These are phyloP conservation scores for Portevinia maculata DNA, from an alignment of 2,888 invertebrate genomes.

Conservation along the genomic window DNA sequence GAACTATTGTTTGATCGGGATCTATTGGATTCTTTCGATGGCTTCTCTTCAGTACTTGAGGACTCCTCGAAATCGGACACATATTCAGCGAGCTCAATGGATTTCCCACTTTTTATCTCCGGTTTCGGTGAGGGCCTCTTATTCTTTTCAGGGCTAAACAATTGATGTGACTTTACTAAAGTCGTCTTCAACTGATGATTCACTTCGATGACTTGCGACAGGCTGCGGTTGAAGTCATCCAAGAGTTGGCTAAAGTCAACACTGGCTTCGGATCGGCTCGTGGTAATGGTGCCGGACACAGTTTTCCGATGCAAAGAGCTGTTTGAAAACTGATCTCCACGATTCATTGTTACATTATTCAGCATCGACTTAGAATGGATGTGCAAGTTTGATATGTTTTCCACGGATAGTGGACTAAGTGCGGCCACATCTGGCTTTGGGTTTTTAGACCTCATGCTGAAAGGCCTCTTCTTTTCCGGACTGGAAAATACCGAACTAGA, in stretches of 20 bases:
- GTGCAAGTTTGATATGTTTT: constrained; percentile 76
- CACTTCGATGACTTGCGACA: constrained; percentile 79
- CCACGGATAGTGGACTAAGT: constrained; percentile 77
- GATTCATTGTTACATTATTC: constrained; percentile 43
- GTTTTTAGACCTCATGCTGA: not conserved
- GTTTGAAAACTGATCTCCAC: constrained; percentile 43
- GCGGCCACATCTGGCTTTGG: constrained; percentile 20
- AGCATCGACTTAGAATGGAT: constrained; percentile 61
- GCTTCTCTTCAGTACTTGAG: constrained; percentile 30
- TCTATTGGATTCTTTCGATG: constrained; percentile 13
- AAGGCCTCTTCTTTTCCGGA: constrained; percentile 75
- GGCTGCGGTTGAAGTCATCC: constrained; percentile 79
- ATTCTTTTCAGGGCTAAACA: constrained; percentile 72
- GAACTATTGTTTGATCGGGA: constrained; percentile 50
- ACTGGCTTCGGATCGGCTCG: constrained; percentile 52
- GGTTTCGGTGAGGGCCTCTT: constrained; percentile 24
- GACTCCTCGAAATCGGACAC: constrained; percentile 67
- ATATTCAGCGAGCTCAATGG: constrained; percentile 47
- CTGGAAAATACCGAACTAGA: constrained; percentile 78
- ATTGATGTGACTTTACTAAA: constrained; percentile 76
- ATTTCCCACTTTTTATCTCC: not conserved
- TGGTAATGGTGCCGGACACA: constrained; percentile 10
- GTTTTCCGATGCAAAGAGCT: not conserved
- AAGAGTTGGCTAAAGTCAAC: constrained; percentile 77
- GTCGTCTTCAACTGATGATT: constrained; percentile 78